Evolutionary conservation across 92 coral and sea anemone genomes (phyloP), one percentile per base, ranked within the genome.

Genomic region (Porites cylindrica): DNA sequence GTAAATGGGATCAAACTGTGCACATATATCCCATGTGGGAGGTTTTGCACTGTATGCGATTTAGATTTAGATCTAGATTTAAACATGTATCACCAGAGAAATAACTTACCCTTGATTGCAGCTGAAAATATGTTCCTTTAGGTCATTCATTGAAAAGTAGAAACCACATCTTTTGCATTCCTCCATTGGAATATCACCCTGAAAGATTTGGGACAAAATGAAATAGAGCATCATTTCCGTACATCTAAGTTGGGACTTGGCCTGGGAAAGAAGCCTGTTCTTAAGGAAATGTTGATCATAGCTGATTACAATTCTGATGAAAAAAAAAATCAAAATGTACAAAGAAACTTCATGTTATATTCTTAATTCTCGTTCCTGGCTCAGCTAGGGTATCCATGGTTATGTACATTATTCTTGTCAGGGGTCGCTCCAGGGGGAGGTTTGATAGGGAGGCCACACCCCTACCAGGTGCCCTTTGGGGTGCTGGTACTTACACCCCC

Each of bases 131-230:
- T 75, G 79, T 51, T 75, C 79, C 18, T 75, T 75, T 23, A 75
- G 3, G 63, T 75, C 62, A 51, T 51, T 75, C 79, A 75, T 75
- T 75, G 79, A 75, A 75, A n/a, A 51, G 43, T 50, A 75, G 32
- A 75, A n/a, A n/a, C 79, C 62, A 75, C 79, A 75, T 23, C 63
- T 75, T 58, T 52, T 51, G 24, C 79, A 75, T 75, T 75, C 79
- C 63, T 69, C 51, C 74, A 75, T 51, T 20, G 79, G 79, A 75
- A 75, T 75, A 51, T 75, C 79, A n/a, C 62, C 79, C 79, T 75
- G 64, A 75, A 75, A 75, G 43, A 58, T 23, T 51, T 51, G 60
- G 79, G 63, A 75, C 79, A 51, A 75, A 75, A 17, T 75, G 16
- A 51, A 58, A 51, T 51, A 75, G 43, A 51, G 62, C 63, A 51